Conservation (phyloP, 2,113 vertebrate genomes). For the Camelus bactrianus region DNA sequence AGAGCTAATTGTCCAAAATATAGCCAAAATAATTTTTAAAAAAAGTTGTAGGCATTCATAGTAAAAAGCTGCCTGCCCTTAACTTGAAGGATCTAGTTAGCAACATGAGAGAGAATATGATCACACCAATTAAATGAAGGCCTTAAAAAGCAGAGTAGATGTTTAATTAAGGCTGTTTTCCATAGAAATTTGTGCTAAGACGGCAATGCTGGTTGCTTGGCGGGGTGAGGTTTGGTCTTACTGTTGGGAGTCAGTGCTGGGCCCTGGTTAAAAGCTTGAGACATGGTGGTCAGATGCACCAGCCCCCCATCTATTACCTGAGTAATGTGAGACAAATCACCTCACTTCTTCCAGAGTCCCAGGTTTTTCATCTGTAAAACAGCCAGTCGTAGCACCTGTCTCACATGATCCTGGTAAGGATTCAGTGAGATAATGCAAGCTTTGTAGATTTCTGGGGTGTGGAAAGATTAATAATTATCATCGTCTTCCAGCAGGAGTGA, state of each 20-base stretch:
- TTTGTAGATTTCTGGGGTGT: not conserved
- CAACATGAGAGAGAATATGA: not conserved
- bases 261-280: not conserved
- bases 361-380: not conserved
- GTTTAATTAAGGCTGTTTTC: constrained; percentile 71
- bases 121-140: constrained; percentile 20
- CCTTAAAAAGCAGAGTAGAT: constrained; percentile 11
- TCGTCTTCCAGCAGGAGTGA: not conserved
- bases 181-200: constrained; percentile 34
- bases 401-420: not conserved
- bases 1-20: not conserved
- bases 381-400: not conserved
- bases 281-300: not conserved
- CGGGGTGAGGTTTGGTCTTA: not conserved
- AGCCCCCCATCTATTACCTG: not conserved
- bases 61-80: constrained; percentile 24
- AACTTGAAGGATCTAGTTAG: constrained; percentile 38
- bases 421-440: not conserved
- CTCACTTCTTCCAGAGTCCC: not conserved
- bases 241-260: not conserved
- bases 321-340: not conserved
- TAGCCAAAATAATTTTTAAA: not conserved
- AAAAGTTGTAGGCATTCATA: not conserved
- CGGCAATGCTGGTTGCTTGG: not conserved
- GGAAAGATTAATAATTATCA: not conserved